Evolutionary conservation across 1,140 invertebrate species (phyloP), one percentile per base, ranked within the genome.

Genomic region (Eriocheir sinensis): DNA sequence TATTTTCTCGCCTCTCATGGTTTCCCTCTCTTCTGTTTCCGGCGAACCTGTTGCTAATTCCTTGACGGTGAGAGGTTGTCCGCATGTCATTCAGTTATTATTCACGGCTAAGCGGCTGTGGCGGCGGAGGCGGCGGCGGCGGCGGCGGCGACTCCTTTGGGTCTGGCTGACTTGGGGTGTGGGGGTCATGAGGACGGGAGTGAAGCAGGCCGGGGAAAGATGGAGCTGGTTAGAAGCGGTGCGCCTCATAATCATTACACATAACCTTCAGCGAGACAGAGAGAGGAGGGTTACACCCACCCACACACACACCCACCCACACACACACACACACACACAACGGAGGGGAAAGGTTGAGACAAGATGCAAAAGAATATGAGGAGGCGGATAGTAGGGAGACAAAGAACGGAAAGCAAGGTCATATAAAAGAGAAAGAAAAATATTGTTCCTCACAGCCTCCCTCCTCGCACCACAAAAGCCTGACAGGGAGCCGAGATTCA

Each of bases 21-120:
- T n/a, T n/a, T 53, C 48, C 21, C 48, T 53, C 48, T 53, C 48
- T 53, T 72, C 60, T 21, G 21, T 12, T 0, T n/a, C 27, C n/a
- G 60, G 6, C 17, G 17, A 72, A 72, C 60, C 60, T 72, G 60
- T 72, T 72, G 60, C 60, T 72, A 72, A 72, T 72, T 48, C 60
- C 60, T n/a, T 72, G 60, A n/a, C 8, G 60, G 21, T 72, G 60
- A 72, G 60, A n/a, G 27, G 60, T n/a, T n/a, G 17, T 72, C 21
- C 27, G 60, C 60, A n/a, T 72, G 60, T 72, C 60, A n/a, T 72
- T 72, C 60, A 72, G 60, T 72, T 72, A 72, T 72, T n/a, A 72
- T 72, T 72, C 17, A 72, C 17, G 21, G 17, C n/a, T 2, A 72
- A n/a, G 27, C 6, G 60, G 8, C 27, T 21, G 60, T 8, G 27